Evolutionary conservation across 2,113 vertebrate species (phyloP), one percentile per base, ranked within the genome.

Genomic region (Cygnus atratus): DNA sequence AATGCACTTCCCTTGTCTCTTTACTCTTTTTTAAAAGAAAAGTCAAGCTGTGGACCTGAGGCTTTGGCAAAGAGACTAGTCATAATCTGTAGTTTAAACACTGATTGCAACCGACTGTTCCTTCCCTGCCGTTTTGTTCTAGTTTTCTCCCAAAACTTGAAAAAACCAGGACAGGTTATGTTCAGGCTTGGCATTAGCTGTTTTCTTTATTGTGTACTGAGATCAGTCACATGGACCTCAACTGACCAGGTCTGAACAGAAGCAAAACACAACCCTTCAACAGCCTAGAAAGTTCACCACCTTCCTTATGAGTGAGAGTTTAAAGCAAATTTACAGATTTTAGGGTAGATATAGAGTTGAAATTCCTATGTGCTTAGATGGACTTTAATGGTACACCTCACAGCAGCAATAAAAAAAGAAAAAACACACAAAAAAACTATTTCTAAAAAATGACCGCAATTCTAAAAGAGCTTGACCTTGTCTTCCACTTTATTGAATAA

Each of bases 331-430:
- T 48, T 67, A 70, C 91, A 76, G 70, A 70, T 87, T 91, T 91
- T 74, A 87, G 67, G 46, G 39, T 48, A 87, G 70, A 83, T 39
- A 33, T 17, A 91, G 84, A 79, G 46, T 46, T 93, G 80, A 93
- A 93, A 96, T 96, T 94, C 93, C 77, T 91, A 0, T 59, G 71
- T 83, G 67, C 81, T 96, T 95, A 92, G 31, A 28, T 57, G 91
- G 87, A 66, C 85, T 84, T 90, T 90, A 87, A 84, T 88, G 70
- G 62, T 73, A 62, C 70, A 71, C 50, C 88, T 94, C 84, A 62
- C 35, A 83, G 84, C 87, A 85, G 88, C 77, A 92, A 91, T 96
- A 96, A 95, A 95, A 28, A 37, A 95, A 94, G 95, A 95, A 95
- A 28, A 61, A 95, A 94, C 35, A 37, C 37, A 37, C 37, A 37